These are phyloP conservation scores for Lagodon rhomboides DNA, from an alignment of 2,797 vertebrate genomes.

Conservation along the genomic window DNA sequence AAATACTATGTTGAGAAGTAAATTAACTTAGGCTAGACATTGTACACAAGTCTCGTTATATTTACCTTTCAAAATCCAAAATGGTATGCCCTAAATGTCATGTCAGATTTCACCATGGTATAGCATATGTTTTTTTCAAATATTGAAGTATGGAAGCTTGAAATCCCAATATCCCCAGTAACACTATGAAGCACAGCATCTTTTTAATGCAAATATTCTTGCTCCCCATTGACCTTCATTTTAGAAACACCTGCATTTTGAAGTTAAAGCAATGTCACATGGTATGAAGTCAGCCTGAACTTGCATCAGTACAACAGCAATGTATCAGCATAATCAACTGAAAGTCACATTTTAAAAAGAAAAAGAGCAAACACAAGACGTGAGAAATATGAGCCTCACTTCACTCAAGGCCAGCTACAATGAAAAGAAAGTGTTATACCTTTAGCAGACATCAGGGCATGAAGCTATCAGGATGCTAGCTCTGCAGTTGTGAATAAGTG, in stretches of 20 bases:
- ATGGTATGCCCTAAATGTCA: no score
- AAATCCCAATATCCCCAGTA: no score
- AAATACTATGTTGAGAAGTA: no score
- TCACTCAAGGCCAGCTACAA: constrained; percentile 9
- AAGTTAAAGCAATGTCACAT: not conserved
- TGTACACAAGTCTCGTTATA: no score
- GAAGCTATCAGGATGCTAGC: constrained; percentile 41
- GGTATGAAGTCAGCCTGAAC: not conserved
- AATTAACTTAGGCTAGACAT: no score
- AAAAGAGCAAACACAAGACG: constrained; percentile 18
- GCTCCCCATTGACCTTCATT: not conserved
- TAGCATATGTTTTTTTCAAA: no score
- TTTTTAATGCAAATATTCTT: not conserved
- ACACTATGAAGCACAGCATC: not conserved
- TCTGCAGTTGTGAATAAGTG: constrained; percentile 56
- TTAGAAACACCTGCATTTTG: not conserved
- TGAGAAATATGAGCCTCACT: constrained; percentile 40
- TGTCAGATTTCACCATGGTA: no score
- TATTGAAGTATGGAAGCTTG: no score
- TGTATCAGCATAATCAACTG: constrained; percentile 16
- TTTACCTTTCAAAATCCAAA: no score
- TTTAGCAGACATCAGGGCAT: constrained; percentile 22
- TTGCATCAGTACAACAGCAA: not conserved
- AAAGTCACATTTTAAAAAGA: constrained; percentile 19
- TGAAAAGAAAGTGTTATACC: constrained; percentile 37